Evolutionary conservation across 1,140 invertebrate species (phyloP), one percentile per base, ranked within the genome.

Genomic region (Hylaeus volcanicus): DNA sequence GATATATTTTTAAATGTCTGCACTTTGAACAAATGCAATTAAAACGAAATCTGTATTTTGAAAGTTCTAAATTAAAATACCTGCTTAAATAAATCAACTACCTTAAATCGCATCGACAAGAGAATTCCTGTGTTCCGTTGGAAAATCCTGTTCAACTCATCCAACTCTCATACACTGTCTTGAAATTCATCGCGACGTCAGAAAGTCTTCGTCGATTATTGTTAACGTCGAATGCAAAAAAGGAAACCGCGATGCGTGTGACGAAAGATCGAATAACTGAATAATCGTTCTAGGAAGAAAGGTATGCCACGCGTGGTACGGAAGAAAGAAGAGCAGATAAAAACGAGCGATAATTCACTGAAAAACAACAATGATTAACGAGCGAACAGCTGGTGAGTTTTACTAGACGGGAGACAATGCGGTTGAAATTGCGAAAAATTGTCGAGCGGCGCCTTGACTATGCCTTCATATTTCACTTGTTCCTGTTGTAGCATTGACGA

Each of bases 271-370:
- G 37, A 43, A 53, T 76, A 76, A 58, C 48, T 39, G 74, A 12
- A 51, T 45, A 78, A 78, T 71, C 56, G 45, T 61, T 72, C 5
- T 26, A 1, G 3, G 56, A 72, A 63, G 75, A 78, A 78, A 63
- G 58, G 58, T 12, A 78, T 45, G 75, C 43, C 37, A 11, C 8
- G 12, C 8, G 39, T 5, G 2, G 3, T n/a, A 56, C 4, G 5
- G 39, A 79, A 66, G 53, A 45, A 56, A 64, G 43, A 74, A 55
- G 37, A 63, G 12, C 2, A 9, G 3, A 5, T n/a, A 39, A 53
- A n/a, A 77, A 72, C 37, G 5, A 55, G 2, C n/a, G 4, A 11
- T 14, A 4, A 39, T 3, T 70, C 5, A 37, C 9, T 3, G 11
- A 12, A 37, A 53, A 69, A 66, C 55, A 37, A 53, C 8, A 60